A percentile compares a stretch with the other conserved stretches of the same genome.
phyloP scores from a whole-genome alignment of 2,113 vertebrate species.

The Odontesthes bonariensis region DNA sequence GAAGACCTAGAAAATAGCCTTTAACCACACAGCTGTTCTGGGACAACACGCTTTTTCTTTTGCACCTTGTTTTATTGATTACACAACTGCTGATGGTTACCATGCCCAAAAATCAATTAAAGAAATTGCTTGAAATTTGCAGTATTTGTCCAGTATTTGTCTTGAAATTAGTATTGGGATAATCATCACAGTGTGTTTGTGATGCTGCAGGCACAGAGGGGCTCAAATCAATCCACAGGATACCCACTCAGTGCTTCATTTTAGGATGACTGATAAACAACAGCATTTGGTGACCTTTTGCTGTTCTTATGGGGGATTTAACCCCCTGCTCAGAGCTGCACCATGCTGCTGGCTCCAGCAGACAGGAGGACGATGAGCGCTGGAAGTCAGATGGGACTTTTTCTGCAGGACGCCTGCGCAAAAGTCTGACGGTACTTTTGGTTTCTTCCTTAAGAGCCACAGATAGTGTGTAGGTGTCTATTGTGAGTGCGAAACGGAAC shows the following conservation, averaged over 20 bases:
- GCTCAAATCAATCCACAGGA: slow-evolving; percentile 63
- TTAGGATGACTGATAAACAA: slow-evolving; percentile 77
- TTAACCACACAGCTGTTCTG: neutral
- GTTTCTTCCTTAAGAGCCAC: slow-evolving; percentile 17
- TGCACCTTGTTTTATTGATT: neutral
- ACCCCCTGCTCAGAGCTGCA: slow-evolving; percentile 74
- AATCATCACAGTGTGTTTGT: slow-evolving; percentile 28
- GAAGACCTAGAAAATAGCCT: neutral
- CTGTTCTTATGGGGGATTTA: slow-evolving; percentile 79
- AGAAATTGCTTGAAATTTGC: neutral
- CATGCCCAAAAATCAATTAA: neutral
- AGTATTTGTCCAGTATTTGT: slow-evolving; percentile 1
- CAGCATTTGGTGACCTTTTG: slow-evolving; percentile 86
- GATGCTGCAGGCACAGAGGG: slow-evolving; percentile 30
- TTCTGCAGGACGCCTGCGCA: slow-evolving; percentile 27
- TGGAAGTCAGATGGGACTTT: slow-evolving; percentile 57
- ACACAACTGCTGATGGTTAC: neutral
- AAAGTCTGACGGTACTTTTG: slow-evolving; percentile 10
- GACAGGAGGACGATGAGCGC: slow-evolving; percentile 41
- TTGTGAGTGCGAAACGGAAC: slow-evolving; percentile 24
- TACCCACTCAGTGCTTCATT: slow-evolving; percentile 46
- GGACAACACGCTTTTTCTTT: neutral
- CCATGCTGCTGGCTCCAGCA: slow-evolving; percentile 70
- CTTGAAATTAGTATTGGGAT: slow-evolving; percentile 6
- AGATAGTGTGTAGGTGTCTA: slow-evolving; percentile 13